Evolutionary conservation across 2,797 vertebrate genomes (phyloP).

Genomic region (Ibycter americanus): DNA sequence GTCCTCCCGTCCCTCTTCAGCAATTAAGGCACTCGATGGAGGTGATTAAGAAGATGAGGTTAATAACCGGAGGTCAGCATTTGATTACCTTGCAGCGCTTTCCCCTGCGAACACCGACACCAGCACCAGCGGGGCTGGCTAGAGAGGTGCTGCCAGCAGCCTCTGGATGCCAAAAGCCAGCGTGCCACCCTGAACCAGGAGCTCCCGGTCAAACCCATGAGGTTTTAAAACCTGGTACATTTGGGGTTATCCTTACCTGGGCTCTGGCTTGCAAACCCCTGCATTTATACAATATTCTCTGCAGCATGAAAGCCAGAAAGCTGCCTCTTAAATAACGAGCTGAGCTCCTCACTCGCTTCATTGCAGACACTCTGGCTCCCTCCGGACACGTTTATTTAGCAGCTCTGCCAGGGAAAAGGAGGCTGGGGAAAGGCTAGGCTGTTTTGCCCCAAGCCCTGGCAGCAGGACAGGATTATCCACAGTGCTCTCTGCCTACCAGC

Average conservation of each 20-base stretch:
- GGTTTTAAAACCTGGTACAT: background rate
- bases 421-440: background rate
- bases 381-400: accelerated
- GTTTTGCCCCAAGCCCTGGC: background rate
- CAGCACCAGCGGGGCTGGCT: background rate
- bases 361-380: background rate
- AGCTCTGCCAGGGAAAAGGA: background rate
- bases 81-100: background rate
- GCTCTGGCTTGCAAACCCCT: background rate
- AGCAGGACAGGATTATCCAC: background rate
- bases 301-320: background rate
- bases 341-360: background rate
- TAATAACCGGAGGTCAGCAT: slow-evolving; percentile 1
- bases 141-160: background rate
- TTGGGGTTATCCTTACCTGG: background rate
- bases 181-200: background rate
- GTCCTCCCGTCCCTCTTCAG: background rate
- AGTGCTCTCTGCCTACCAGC: background rate
- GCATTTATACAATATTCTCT: background rate
- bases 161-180: background rate
- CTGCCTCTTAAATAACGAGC: background rate
- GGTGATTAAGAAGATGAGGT: background rate
- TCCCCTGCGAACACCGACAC: background rate
- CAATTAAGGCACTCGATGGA: background rate
- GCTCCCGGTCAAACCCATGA: background rate